Percentiles rank a stretch among this genome's conserved stretches.
These are phyloP conservation scores for Hypomecis atomaria DNA, from an alignment of 2,888 invertebrate species.

Conservation along the genomic window DNA sequence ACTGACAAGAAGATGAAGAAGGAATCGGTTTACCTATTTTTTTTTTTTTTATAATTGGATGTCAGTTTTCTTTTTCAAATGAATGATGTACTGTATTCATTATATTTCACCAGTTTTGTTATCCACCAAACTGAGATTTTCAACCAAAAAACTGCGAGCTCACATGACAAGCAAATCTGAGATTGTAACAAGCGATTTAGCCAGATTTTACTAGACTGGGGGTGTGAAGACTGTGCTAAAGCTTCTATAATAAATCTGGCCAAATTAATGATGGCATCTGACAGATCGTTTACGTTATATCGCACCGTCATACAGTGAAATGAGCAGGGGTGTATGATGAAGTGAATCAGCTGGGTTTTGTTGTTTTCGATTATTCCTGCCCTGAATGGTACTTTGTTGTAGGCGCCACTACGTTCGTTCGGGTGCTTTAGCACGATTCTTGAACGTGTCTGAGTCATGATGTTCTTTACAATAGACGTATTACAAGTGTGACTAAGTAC, in stretches of 20 bases:
- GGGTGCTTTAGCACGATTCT: neutral
- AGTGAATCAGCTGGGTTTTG: slow-evolving; percentile 48
- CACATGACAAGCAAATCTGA: slow-evolving; percentile 31
- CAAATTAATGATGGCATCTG: slow-evolving; percentile 77
- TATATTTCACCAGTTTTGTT: no score
- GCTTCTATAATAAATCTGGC: slow-evolving; percentile 75
- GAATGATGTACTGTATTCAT: no score
- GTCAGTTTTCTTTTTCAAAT: no score
- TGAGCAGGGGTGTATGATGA: slow-evolving; percentile 58
- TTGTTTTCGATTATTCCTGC: slow-evolving; percentile 37
- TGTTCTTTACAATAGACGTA: no score
- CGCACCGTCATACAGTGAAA: slow-evolving; percentile 74
- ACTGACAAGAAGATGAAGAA: no score
- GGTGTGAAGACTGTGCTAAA: slow-evolving; percentile 51
- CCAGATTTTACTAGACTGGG: slow-evolving; percentile 35
- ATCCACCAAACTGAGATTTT: neutral
- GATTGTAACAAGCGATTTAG: slow-evolving; percentile 20
- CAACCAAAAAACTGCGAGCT: slow-evolving; percentile 13
- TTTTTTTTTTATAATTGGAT: no score
- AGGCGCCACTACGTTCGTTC: neutral
- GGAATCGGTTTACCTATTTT: no score
- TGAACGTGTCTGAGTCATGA: no score
- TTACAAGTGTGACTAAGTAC: no score
- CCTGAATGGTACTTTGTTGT: neutral
- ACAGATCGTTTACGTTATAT: slow-evolving; percentile 79